A percentile compares a stretch with the other conserved stretches of the same genome.
These are phyloP conservation scores for Suncus etruscus DNA, from an alignment of 2,113 vertebrate genomes.

Conservation along the genomic window DNA sequence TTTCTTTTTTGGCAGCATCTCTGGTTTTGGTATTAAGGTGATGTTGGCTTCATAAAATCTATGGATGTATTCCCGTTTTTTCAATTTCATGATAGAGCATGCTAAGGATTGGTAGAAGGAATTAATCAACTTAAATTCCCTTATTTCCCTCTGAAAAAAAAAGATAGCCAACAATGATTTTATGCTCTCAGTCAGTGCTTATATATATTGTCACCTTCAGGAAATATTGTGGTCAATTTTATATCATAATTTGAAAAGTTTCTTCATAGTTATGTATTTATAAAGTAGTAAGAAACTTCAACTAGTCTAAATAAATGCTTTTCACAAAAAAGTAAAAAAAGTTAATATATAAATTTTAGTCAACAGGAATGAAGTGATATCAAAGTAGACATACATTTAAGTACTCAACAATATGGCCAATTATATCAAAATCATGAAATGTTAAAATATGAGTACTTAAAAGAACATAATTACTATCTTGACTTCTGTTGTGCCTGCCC, in stretches of 20 bases:
- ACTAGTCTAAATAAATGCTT: slow-evolving; percentile 45
- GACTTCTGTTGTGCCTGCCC: neutral
- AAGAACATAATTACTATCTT: neutral
- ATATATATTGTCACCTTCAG: slow-evolving; percentile 18
- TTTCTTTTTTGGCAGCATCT: too few relatives aligned
- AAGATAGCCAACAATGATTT: neutral
- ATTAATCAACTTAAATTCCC: neutral
- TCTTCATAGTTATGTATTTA: neutral
- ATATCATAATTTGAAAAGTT: slow-evolving; percentile 42
- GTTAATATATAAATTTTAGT: slow-evolving; percentile 13
- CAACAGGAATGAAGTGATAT: slow-evolving; percentile 8
- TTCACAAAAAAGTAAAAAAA: slow-evolving; percentile 41
- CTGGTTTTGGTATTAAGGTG: too few relatives aligned
- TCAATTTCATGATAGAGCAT: too few relatives aligned
- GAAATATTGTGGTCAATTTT: neutral
- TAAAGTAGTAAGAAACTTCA: slow-evolving; percentile 33
- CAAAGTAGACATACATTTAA: slow-evolving; percentile 46
- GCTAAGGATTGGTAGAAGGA: too few relatives aligned
- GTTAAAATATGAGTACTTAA: slow-evolving; percentile 40
- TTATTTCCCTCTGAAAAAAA: slow-evolving; percentile 43
- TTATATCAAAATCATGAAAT: slow-evolving; percentile 53
- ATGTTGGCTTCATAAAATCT: too few relatives aligned
- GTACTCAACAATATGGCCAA: slow-evolving; percentile 28
- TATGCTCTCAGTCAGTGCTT: slow-evolving; percentile 30
- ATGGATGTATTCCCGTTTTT: too few relatives aligned